Conservation (phyloP, 1,140 invertebrate species). For the Sinella curviseta region DNA sequence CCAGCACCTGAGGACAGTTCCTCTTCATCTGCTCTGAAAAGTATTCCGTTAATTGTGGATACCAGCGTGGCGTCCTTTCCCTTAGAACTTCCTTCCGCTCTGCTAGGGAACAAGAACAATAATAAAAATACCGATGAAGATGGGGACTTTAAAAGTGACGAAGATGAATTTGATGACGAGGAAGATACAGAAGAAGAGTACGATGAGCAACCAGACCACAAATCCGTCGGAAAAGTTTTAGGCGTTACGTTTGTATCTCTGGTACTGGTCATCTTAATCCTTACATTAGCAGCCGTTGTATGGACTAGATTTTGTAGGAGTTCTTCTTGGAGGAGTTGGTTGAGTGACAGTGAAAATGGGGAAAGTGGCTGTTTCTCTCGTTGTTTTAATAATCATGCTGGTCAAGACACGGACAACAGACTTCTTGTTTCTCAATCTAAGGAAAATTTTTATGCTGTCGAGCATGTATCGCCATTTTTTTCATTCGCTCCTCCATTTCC, state of each 20-base stretch:
- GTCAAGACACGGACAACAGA: too few relatives aligned
- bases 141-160: background rate
- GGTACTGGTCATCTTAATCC: conserved; percentile 16
- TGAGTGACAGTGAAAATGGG: background rate
- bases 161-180: background rate
- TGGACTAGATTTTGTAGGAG: background rate
- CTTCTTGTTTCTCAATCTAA: too few relatives aligned
- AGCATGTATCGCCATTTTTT: too few relatives aligned
- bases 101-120: background rate
- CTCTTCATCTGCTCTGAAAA: conserved; percentile 20
- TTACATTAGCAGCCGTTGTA: conserved; percentile 11
- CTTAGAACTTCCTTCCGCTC: conserved; percentile 16
- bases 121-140: too few relatives aligned
- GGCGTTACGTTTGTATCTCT: conserved; percentile 32
- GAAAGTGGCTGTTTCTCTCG: background rate
- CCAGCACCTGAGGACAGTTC: background rate
- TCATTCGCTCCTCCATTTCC: too few relatives aligned
- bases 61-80: conserved; percentile 43
- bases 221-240: conserved; percentile 39
- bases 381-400: too few relatives aligned
- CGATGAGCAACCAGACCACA: conserved; percentile 39
- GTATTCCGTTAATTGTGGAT: conserved; percentile 40
- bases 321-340: background rate
- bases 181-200: conserved; percentile 24
- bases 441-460: too few relatives aligned